Evolutionary conservation across 2,797 vertebrate genomes (phyloP).

Genomic region (Neopelma chrysocephalum): DNA sequence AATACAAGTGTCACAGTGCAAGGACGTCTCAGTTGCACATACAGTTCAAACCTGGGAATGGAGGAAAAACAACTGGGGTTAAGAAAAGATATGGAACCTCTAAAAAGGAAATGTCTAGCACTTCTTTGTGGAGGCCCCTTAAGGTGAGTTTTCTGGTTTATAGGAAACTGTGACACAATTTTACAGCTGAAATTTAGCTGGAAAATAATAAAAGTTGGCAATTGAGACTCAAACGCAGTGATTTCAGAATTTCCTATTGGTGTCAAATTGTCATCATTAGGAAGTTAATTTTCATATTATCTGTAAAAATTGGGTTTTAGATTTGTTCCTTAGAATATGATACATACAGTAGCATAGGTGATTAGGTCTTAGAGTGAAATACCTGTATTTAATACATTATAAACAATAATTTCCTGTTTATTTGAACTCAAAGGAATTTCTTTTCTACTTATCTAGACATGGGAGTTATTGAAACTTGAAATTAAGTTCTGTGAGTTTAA

Average conservation of each 20-base stretch:
- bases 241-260: neutral
- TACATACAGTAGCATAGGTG: neutral
- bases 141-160: conserved; percentile 82
- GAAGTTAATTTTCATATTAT: neutral
- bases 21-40: conserved; percentile 90
- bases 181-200: neutral
- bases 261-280: neutral
- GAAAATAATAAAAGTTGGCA: neutral
- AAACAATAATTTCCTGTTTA: neutral
- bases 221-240: fast-evolving
- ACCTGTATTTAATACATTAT: neutral
- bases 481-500: neutral
- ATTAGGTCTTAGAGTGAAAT: neutral
- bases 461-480: neutral
- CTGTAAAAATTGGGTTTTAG: neutral
- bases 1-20: conserved; percentile 75
- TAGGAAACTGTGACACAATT: neutral
- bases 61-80: conserved; percentile 72
- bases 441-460: neutral
- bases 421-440: neutral
- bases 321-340: neutral
- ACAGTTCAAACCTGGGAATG: conserved; percentile 85
- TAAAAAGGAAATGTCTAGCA: conserved; percentile 68
- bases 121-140: conserved; percentile 66
- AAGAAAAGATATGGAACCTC: conserved; percentile 66